Conservation (phyloP, 2,797 vertebrate species). For the Spinus olivaceus region DNA sequence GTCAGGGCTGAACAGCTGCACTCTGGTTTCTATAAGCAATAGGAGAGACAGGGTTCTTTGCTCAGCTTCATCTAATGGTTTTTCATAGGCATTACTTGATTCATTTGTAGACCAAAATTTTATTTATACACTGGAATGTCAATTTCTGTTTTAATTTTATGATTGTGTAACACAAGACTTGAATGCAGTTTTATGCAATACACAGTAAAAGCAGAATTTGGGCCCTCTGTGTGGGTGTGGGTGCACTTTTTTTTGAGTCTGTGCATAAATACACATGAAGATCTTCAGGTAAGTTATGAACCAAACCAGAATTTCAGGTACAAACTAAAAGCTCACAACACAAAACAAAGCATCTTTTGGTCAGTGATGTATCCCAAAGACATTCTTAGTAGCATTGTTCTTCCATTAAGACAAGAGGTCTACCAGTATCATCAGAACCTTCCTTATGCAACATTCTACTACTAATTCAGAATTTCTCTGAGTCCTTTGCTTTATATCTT, state of each 20-base stretch:
- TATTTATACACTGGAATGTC: not conserved
- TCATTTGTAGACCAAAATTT: not conserved
- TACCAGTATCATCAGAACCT: not conserved
- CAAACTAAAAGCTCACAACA: not conserved
- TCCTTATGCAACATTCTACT: not conserved
- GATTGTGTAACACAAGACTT: not conserved
- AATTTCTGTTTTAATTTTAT: not conserved
- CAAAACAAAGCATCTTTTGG: not conserved
- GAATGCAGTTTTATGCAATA: not conserved
- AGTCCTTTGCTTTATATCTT: not conserved
- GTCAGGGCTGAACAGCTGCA: constrained; percentile 42
- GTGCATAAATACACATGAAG: not conserved
- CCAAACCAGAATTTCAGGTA: not conserved
- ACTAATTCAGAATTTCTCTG: not conserved
- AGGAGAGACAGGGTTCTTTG: not conserved
- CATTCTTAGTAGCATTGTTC: not conserved
- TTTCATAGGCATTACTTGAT: not conserved
- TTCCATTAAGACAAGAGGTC: not conserved
- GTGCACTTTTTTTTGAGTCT: not conserved
- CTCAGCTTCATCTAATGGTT: not conserved
- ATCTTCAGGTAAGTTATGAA: not conserved
- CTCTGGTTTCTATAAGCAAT: not conserved
- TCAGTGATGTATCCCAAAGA: not conserved
- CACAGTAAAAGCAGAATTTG: not conserved
- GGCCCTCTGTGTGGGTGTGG: too few relatives aligned